Evolutionary conservation across 2,113 vertebrate genomes (phyloP), one percentile per base, ranked within the genome.

Genomic region (Tinamus guttatus): DNA sequence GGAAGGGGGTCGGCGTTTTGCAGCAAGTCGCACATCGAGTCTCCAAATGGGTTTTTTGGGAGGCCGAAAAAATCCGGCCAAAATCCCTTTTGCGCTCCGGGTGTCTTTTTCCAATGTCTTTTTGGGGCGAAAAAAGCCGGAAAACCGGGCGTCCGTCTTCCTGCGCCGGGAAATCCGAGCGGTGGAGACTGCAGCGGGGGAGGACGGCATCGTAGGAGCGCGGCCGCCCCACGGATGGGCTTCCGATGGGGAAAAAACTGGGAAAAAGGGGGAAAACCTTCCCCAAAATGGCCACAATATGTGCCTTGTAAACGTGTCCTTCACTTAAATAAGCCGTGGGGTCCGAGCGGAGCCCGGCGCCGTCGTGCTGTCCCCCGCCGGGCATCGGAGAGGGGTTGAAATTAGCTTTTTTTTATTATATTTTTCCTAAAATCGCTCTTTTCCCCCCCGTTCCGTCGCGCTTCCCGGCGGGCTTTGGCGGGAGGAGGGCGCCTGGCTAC

Each of bases 281-380:
- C 49, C 49, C 49, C 43, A 49, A 24, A 49, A 22, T 81, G 94
- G 96, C 95, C 96, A 97, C 97, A 97, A 97, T 95, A 96, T 96
- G 96, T 97, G 96, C 97, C 97, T 95, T 97, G 96, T 97, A 97
- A 97, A 97, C 64, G 91, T 90, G 97, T 98, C 97, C 95, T 94
- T 97, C 95, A 12, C 70, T 86, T 73, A 89, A 64, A 94, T 92
- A 79, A 85, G 28, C 54, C 16, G 30, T 6, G 9, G 28, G 28
- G 16, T 58, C 54, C 5, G 14, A 56, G 52, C 52, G 3, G 60
- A 60, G 36, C 52, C n/a, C 60, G 24, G 20, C 7, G 62, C 94
- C 69, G 36, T 82, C 49, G 81, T 17, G 49, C 80, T 52, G 28
- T 58, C 16, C 54, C 54, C 54, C 4, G 30, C 17, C 16, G 54